Conservation (phyloP, 2,113 vertebrate genomes). For the Rafetus swinhoei region DNA sequence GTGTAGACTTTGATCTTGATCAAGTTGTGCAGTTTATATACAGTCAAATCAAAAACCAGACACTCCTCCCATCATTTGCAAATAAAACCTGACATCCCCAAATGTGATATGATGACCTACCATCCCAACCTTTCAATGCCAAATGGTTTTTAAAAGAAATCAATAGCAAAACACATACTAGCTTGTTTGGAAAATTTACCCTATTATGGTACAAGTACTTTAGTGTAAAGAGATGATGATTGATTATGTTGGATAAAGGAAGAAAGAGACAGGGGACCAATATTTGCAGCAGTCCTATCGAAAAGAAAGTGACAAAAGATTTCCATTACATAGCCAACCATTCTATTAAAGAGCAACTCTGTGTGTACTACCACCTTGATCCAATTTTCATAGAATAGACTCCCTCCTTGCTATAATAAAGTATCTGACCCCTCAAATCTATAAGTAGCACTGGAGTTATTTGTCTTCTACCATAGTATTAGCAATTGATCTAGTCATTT, state of each 20-base stretch:
- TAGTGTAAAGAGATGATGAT: not conserved
- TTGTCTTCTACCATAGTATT: slow-evolving; percentile 58
- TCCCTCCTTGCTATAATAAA: slow-evolving; percentile 35
- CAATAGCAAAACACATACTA: not conserved
- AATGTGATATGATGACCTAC: not conserved
- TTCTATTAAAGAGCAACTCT: slow-evolving; percentile 8
- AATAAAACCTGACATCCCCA: not conserved
- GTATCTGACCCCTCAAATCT: not conserved
- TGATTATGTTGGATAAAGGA: not conserved
- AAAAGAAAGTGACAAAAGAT: slow-evolving; percentile 23
- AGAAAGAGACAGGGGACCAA: not conserved
- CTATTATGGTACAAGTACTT: not conserved
- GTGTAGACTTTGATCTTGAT: not conserved
- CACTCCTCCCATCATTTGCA: not conserved
- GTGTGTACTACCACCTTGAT: slow-evolving; percentile 22
- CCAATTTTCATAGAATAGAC: slow-evolving; percentile 27
- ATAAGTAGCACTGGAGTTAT: slow-evolving; percentile 53
- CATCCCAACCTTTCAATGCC: not conserved
- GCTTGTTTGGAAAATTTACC: not conserved
- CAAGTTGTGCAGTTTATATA: not conserved
- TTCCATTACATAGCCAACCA: slow-evolving; percentile 14
- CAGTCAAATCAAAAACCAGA: not conserved
- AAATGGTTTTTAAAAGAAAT: not conserved
- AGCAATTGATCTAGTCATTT: slow-evolving; percentile 58
- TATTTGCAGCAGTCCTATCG: not conserved